Evolutionary conservation across 2,888 invertebrate species (phyloP).

Genomic region (Aleiodes leptofemur): DNA sequence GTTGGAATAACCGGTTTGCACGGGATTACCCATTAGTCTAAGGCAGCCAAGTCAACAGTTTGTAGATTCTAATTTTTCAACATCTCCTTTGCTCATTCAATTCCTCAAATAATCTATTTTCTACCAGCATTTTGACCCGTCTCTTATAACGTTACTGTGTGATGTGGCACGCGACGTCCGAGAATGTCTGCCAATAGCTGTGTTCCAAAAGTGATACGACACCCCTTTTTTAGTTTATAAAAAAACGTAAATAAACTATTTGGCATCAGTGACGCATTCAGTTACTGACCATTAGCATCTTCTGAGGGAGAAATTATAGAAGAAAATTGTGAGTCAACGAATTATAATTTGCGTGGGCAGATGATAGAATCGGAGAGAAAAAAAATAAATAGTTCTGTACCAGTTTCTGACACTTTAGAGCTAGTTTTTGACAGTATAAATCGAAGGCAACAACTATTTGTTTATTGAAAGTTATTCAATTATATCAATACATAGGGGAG

Average conservation of each 20-base stretch:
- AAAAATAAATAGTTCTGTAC: background rate
- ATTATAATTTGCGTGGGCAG: background rate
- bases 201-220: slow-evolving; percentile 7
- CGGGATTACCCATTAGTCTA: background rate
- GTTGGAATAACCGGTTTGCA: slow-evolving; percentile 8
- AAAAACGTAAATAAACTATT: too few relatives aligned
- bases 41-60: background rate
- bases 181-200: slow-evolving; percentile 18
- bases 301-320: background rate
- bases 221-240: slow-evolving; percentile 5
- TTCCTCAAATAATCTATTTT: slow-evolving; percentile 16
- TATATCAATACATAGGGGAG: too few relatives aligned
- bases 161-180: slow-evolving; percentile 26
- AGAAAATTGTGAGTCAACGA: background rate
- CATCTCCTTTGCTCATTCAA: background rate
- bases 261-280: background rate
- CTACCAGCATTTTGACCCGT: slow-evolving; percentile 8
- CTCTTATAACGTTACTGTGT: slow-evolving; percentile 1
- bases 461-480: too few relatives aligned
- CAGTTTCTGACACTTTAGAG: too few relatives aligned
- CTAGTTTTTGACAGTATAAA: too few relatives aligned
- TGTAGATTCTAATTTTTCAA: background rate
- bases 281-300: background rate
- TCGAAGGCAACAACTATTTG: too few relatives aligned
- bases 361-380: background rate